Evolutionary conservation across 64 coral and sea anemone genomes (phyloP).

Genomic region (Dendronephthya gigantea): DNA sequence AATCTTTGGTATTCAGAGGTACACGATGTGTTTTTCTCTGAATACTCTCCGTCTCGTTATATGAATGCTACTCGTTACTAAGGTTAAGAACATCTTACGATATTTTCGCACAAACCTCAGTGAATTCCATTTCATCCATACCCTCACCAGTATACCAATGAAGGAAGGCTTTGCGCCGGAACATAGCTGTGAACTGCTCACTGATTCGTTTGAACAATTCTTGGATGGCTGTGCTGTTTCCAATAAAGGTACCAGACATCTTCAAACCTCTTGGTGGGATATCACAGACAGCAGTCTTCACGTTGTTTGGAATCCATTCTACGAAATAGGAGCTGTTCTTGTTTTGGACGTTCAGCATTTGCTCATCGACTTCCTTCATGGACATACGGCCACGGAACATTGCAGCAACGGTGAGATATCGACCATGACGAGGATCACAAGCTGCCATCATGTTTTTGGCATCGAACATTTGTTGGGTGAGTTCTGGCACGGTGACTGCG

Average conservation of each 20-base stretch:
- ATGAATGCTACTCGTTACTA: too few species aligned
- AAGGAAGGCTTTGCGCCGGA: conserved; percentile 57
- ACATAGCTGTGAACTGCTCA: conserved; percentile 73
- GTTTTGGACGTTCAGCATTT: conserved; percentile 27
- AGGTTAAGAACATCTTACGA: too few species aligned
- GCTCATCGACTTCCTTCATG: conserved; percentile 12
- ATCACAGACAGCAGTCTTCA: conserved; percentile 66
- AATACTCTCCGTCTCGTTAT: too few species aligned
- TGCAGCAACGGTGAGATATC: conserved; percentile 10
- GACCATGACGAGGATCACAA: conserved; percentile 17
- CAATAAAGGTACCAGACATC: conserved; percentile 62
- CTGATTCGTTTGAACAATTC: conserved; percentile 70
- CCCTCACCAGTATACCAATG: conserved; percentile 83
- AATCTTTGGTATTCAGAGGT: too few species aligned
- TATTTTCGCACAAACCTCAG: conserved; percentile 32
- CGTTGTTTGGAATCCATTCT: conserved; percentile 73
- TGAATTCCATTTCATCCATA: conserved; percentile 82
- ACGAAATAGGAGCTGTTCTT: conserved; percentile 79
- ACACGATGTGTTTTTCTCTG: too few species aligned
- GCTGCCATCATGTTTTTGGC: conserved; percentile 16
- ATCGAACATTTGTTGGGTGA: conserved; percentile 1
- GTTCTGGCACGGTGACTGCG: not conserved
- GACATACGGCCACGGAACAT: conserved; percentile 17
- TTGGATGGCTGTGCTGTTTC: conserved; percentile 68
- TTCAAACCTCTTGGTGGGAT: conserved; percentile 63